Evolutionary conservation across 2,888 invertebrate genomes (phyloP), one percentile per base, ranked within the genome.

Genomic region (Argyresthia goedartella): DNA sequence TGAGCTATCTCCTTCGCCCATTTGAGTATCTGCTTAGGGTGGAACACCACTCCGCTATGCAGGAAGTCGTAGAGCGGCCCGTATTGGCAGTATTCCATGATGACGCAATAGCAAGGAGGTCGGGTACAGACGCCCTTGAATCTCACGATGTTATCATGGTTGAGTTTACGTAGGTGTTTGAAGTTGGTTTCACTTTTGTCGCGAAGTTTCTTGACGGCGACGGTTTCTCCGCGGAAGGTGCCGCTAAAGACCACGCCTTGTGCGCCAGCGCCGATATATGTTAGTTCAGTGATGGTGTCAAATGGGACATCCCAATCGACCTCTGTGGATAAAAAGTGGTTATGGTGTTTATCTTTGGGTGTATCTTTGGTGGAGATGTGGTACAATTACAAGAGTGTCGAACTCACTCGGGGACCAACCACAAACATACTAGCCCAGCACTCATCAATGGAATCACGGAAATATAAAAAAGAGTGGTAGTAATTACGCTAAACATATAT

Each of bases 71-170:
- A 98, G 45, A 99, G 88, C 16, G 98, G 95, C 2, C 99, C 99
- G 66, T 95, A 94, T 2, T 97, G 95, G 73, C 99, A 99, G 79
- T 91, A 99, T 74, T 99, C 99, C 99, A 99, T 99, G 52, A 99
- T 91, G 60, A 99, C 95, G 74, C 97, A 97, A 71, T 93, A 97
- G 64, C 94, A 94, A 0, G 97, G 97, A 7, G 95, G 91, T 70
- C 95, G 93, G 1, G 95, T 95, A 73, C 98, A 99, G 6, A 99
- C 95, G 49, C 99, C 99, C 73, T 90, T 92, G 76, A 97, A 96
- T 1, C 76, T 69, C 1, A 86, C 86, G 62, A 99, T 95, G 75
- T 99, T 98, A n/a, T 94, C 94, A 78, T 99, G 98, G 71, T 96
- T 95, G 53, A 99, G 89, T 79, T 97, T 95, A 54, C 95, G 87